phyloP scores from a whole-genome alignment of 1,140 invertebrate species.

The Tenebrio molitor region DNA sequence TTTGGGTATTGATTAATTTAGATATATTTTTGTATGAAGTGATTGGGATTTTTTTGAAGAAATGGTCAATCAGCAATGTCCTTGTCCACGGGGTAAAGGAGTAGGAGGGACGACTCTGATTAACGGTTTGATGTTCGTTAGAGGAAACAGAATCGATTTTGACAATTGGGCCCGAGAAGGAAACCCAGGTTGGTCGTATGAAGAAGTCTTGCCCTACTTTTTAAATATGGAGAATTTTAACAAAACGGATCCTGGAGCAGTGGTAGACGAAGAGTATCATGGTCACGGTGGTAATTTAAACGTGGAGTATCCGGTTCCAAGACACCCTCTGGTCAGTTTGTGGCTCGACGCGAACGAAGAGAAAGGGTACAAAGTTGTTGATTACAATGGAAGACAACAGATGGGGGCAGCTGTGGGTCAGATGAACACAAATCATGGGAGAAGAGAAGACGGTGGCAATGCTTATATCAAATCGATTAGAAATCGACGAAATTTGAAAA shows the following conservation, averaged over 20 bases:
- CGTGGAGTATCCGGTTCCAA: slow-evolving; percentile 63
- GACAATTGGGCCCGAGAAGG: slow-evolving; percentile 74
- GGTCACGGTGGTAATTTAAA: slow-evolving; percentile 9
- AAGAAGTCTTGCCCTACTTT: slow-evolving; percentile 76
- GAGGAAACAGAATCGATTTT: slow-evolving; percentile 79
- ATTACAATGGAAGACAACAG: slow-evolving; percentile 54
- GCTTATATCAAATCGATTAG: slow-evolving; percentile 43
- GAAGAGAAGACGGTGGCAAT: slow-evolving; percentile 32
- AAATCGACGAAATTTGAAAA: slow-evolving; percentile 70
- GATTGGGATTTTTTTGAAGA: no score
- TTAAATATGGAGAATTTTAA: slow-evolving; percentile 69
- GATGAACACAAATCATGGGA: slow-evolving; percentile 37
- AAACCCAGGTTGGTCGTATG: slow-evolving; percentile 83
- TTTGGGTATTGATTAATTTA: slow-evolving; percentile 67
- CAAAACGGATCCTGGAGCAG: neutral
- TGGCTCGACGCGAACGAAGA: slow-evolving; percentile 72
- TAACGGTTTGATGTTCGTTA: slow-evolving; percentile 83
- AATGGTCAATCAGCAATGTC: slow-evolving; percentile 43
- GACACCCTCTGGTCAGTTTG: slow-evolving; percentile 61
- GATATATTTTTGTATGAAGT: no score
- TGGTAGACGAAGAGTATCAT: slow-evolving; percentile 13
- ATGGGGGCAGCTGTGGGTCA: slow-evolving; percentile 35
- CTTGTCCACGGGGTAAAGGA: slow-evolving; percentile 66
- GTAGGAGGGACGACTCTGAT: slow-evolving; percentile 77
- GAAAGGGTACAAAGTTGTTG: slow-evolving; percentile 69